Conservation (phyloP, 2,113 vertebrate species). For the Myrmecophaga tridactyla region DNA sequence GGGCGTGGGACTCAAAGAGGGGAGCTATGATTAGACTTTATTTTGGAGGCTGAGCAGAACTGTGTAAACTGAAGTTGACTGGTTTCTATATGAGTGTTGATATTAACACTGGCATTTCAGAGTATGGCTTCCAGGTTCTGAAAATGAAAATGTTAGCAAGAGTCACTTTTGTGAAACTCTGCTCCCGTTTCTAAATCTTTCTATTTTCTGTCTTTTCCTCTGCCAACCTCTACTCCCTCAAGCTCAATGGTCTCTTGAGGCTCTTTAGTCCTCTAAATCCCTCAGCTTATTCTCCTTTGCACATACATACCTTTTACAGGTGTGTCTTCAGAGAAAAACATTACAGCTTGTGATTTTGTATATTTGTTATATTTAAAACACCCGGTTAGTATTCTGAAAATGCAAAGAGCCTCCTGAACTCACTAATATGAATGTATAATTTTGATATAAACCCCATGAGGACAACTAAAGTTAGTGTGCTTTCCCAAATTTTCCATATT, state of each 20-base stretch:
- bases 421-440: not conserved
- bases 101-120: not conserved
- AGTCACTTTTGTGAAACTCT: not conserved
- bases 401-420: not conserved
- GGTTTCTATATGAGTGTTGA: not conserved
- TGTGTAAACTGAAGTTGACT: not conserved
- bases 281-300: not conserved
- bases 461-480: not conserved
- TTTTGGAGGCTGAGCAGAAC: not conserved
- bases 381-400: not conserved
- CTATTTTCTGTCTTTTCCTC: not conserved
- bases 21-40: not conserved
- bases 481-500: not conserved
- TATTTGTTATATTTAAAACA: slow-evolving; percentile 20
- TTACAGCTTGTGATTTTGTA: not conserved
- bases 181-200: not conserved
- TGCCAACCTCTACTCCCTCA: not conserved
- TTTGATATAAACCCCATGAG: not conserved
- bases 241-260: not conserved
- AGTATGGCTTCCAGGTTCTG: not conserved
- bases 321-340: not conserved
- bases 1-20: not conserved
- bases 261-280: not conserved
- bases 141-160: not conserved
- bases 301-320: not conserved